These are phyloP conservation scores for Trematomus loennbergii DNA, from an alignment of 2,113 vertebrate genomes.

Conservation along the genomic window DNA sequence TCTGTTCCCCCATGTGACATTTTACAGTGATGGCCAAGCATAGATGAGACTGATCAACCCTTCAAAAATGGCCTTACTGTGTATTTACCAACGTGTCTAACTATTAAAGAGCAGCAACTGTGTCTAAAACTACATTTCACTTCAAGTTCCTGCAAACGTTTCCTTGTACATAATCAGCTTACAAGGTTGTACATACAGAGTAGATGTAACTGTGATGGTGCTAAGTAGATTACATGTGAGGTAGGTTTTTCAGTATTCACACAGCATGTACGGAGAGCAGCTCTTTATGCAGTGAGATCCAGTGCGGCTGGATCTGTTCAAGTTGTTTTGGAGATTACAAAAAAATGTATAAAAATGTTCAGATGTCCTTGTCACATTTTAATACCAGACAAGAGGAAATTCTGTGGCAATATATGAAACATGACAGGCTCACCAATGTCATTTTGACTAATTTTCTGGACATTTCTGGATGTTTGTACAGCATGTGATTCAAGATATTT, in stretches of 20 bases:
- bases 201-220: neutral
- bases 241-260: neutral
- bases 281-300: neutral
- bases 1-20: conserved; percentile 46
- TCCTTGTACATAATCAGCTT: conserved; percentile 5
- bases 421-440: neutral
- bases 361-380: neutral
- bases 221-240: conserved; percentile 15
- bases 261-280: neutral
- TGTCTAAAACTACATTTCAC: neutral
- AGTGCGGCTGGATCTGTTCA: conserved; percentile 4
- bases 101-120: neutral
- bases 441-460: neutral
- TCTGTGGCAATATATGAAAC: neutral
- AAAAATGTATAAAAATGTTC: neutral
- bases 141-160: conserved; percentile 6
- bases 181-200: neutral
- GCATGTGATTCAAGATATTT: neutral
- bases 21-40: neutral
- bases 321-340: no score
- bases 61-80: neutral
- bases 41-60: neutral
- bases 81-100: neutral
- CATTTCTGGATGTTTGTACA: neutral
- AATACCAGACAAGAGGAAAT: neutral